Conservation (phyloP, 1,140 invertebrate species). For the Drosophila malerkotliana region DNA sequence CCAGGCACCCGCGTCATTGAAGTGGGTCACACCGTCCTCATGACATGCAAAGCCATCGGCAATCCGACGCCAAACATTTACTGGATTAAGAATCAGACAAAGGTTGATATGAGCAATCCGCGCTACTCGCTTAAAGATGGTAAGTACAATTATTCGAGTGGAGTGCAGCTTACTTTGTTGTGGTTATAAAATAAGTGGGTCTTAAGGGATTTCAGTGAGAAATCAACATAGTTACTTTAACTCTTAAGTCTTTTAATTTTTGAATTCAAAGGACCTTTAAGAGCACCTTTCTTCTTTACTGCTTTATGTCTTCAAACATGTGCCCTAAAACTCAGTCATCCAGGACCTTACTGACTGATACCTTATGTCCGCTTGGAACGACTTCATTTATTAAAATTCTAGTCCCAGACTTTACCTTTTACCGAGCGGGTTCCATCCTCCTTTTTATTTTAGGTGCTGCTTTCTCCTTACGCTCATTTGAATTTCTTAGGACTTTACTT, state of each 20-base stretch:
- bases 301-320: slow-evolving; percentile 2
- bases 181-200: not conserved
- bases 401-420: slow-evolving; percentile 39
- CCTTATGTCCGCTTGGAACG: slow-evolving; percentile 18
- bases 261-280: not conserved
- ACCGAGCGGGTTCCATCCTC: slow-evolving; percentile 34
- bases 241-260: not conserved
- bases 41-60: slow-evolving; percentile 94
- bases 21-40: slow-evolving; percentile 94
- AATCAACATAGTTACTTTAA: not conserved
- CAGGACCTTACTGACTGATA: not conserved
- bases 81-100: slow-evolving; percentile 96
- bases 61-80: slow-evolving; percentile 93
- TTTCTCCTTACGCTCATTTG: slow-evolving; percentile 72
- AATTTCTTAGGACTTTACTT: slow-evolving; percentile 79
- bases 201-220: not conserved
- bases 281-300: not conserved
- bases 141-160: slow-evolving; percentile 84
- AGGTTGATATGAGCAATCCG: slow-evolving; percentile 93
- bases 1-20: slow-evolving; percentile 96
- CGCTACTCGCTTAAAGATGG: slow-evolving; percentile 93
- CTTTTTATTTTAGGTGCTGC: slow-evolving; percentile 34
- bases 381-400: slow-evolving; percentile 76
- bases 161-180: not conserved
- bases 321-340: not conserved